phyloP scores from a whole-genome alignment of 2,888 invertebrate genomes.

The Digitonthophagus gazella region DNA sequence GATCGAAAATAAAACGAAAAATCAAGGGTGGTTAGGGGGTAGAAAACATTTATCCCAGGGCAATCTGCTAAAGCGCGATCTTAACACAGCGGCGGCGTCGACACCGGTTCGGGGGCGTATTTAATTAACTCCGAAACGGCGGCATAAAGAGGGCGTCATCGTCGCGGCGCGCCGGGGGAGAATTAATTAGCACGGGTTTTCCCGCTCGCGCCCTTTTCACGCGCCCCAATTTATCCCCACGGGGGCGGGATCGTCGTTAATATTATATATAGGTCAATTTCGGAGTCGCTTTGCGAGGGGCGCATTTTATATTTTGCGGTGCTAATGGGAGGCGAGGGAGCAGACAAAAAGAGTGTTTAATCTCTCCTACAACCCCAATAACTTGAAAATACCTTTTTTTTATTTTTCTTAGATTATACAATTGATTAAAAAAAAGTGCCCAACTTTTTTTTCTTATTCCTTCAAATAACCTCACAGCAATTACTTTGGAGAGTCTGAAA shows the following conservation, averaged over 20 bases:
- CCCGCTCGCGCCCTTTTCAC: too few relatives aligned
- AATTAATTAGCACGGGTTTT: constrained; percentile 8
- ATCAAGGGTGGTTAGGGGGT: background rate
- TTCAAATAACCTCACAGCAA: too few relatives aligned
- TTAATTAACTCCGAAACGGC: constrained; percentile 13
- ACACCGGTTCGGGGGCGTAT: constrained; percentile 5
- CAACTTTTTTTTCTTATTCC: too few relatives aligned
- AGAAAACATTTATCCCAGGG: background rate
- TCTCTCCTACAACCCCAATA: too few relatives aligned
- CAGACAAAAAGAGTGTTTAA: too few relatives aligned
- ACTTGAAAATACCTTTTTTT: too few relatives aligned
- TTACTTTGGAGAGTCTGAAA: too few relatives aligned
- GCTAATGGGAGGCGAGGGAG: background rate
- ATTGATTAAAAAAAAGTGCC: too few relatives aligned
- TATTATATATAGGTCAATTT: background rate
- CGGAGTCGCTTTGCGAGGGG: too few relatives aligned
- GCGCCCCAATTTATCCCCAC: background rate
- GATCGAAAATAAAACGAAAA: background rate
- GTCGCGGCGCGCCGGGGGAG: constrained; percentile 4
- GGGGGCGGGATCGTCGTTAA: background rate
- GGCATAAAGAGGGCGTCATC: constrained; percentile 12
- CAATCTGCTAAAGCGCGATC: constrained; percentile 10
- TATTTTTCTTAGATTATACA: constrained; percentile 50
- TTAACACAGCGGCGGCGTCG: constrained; percentile 14
- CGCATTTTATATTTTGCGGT: constrained; percentile 20